Evolutionary conservation across 2,888 invertebrate genomes (phyloP).

Genomic region (Ophonus ardosiacus): DNA sequence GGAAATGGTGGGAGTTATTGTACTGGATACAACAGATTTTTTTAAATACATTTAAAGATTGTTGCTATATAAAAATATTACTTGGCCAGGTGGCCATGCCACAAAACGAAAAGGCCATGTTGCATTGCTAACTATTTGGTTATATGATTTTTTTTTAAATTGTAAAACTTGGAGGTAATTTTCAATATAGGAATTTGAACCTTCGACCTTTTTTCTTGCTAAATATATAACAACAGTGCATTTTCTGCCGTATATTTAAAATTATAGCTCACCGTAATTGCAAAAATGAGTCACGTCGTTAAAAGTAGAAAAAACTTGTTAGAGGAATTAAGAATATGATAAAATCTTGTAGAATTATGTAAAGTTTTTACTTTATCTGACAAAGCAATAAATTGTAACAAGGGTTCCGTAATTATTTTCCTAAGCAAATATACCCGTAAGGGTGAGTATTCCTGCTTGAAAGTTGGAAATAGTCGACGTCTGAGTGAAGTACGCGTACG

Average conservation of each 20-base stretch:
- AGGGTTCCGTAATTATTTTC: constrained; percentile 23
- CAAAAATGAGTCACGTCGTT: neutral
- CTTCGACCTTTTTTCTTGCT: too few relatives aligned
- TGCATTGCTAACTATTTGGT: too few relatives aligned
- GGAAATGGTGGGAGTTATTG: too few relatives aligned
- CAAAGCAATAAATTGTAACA: constrained; percentile 40
- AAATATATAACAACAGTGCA: too few relatives aligned
- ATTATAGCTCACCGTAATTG: constrained; percentile 7
- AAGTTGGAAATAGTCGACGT: constrained; percentile 23
- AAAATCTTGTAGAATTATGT: constrained; percentile 1
- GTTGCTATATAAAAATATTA: too few relatives aligned
- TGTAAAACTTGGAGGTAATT: too few relatives aligned
- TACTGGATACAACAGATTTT: too few relatives aligned
- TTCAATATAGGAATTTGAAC: too few relatives aligned
- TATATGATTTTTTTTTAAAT: too few relatives aligned
- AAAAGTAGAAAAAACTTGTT: constrained; percentile 33
- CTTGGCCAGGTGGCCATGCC: too few relatives aligned
- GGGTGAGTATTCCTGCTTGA: constrained; percentile 7
- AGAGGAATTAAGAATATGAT: constrained; percentile 10
- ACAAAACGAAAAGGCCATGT: too few relatives aligned
- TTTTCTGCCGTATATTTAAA: neutral
- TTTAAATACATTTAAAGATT: too few relatives aligned
- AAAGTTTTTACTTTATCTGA: constrained; percentile 35
- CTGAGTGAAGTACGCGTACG: constrained; percentile 15
- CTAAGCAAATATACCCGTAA: constrained; percentile 12